These are phyloP conservation scores for Oryzias celebensis DNA, from an alignment of 2,113 vertebrate genomes.

Conservation along the genomic window DNA sequence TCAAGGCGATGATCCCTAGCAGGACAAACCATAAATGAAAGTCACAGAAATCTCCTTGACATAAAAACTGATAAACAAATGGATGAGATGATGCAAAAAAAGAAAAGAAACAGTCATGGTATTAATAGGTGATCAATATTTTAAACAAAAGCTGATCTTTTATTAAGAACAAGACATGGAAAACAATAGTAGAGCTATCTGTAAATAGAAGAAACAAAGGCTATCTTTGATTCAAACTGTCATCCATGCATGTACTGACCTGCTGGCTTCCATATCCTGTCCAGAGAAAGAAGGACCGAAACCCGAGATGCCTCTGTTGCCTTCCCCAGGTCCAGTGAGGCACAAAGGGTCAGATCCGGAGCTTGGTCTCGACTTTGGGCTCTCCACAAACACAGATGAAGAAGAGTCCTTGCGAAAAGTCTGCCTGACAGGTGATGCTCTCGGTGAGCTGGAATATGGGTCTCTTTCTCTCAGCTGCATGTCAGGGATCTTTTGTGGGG, in stretches of 20 bases:
- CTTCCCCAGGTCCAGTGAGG: slow-evolving; percentile 81
- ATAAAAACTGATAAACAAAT: too few relatives aligned
- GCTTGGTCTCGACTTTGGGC: slow-evolving; percentile 87
- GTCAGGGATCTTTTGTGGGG: slow-evolving; percentile 91
- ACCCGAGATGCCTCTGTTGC: slow-evolving; percentile 79
- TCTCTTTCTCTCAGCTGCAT: slow-evolving; percentile 83
- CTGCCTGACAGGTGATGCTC: slow-evolving; percentile 91
- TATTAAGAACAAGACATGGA: too few relatives aligned
- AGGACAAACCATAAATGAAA: neutral
- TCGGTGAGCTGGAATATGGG: slow-evolving; percentile 90
- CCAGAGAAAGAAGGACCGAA: slow-evolving; percentile 83
- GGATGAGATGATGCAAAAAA: neutral
- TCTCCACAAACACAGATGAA: slow-evolving; percentile 90
- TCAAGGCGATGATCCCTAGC: slow-evolving; percentile 79
- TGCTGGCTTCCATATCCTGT: slow-evolving; percentile 86
- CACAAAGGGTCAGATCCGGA: slow-evolving; percentile 85
- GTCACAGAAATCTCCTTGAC: neutral
- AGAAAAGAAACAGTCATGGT: neutral
- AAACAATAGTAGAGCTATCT: neutral
- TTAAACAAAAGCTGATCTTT: neutral
- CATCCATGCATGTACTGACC: slow-evolving; percentile 69
- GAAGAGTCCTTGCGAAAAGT: slow-evolving; percentile 94
- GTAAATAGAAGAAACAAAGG: neutral
- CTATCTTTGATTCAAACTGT: neutral
- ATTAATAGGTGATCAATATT: too few relatives aligned